A percentile compares a stretch with the other conserved stretches of the same genome.
phyloP scores from a whole-genome alignment of 1,140 invertebrate genomes.

The Bombus pascuorum region DNA sequence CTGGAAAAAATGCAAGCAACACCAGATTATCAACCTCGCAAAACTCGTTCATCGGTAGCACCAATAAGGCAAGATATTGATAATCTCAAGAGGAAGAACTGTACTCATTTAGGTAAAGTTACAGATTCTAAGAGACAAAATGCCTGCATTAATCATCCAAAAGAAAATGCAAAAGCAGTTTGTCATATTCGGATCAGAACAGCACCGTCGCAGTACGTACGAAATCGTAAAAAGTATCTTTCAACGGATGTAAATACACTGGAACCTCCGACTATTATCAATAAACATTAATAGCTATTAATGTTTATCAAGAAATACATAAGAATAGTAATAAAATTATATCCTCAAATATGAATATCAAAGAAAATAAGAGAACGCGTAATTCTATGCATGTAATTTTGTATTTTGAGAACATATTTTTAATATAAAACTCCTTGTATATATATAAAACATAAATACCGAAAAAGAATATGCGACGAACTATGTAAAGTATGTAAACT shows the following conservation, averaged over 20 bases:
- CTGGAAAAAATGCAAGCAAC: slow-evolving; percentile 82
- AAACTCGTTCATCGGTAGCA: slow-evolving; percentile 80
- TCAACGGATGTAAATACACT: slow-evolving; percentile 34
- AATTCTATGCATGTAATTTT: slow-evolving; percentile 14
- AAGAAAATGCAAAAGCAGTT: slow-evolving; percentile 74
- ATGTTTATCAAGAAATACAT: background rate
- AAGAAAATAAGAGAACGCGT: background rate
- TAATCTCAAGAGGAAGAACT: slow-evolving; percentile 70
- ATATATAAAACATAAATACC: background rate
- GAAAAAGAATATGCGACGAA: background rate
- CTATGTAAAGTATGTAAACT: background rate
- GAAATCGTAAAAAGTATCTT: slow-evolving; percentile 56
- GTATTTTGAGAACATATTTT: slow-evolving; percentile 38
- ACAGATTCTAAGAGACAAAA: slow-evolving; percentile 61
- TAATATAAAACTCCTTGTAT: slow-evolving; percentile 15
- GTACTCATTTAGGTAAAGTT: slow-evolving; percentile 49
- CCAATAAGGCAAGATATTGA: slow-evolving; percentile 69
- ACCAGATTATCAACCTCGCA: slow-evolving; percentile 81
- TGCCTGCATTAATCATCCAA: slow-evolving; percentile 42
- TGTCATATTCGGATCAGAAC: slow-evolving; percentile 79
- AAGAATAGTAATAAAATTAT: background rate
- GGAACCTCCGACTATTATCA: slow-evolving; percentile 27
- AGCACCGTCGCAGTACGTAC: slow-evolving; percentile 65
- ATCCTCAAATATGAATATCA: no score
- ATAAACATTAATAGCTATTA: slow-evolving; percentile 45